A percentile compares a stretch with the other conserved stretches of the same genome.
phyloP scores from a whole-genome alignment of 2,888 invertebrate species.

The Aporophyla nigra region DNA sequence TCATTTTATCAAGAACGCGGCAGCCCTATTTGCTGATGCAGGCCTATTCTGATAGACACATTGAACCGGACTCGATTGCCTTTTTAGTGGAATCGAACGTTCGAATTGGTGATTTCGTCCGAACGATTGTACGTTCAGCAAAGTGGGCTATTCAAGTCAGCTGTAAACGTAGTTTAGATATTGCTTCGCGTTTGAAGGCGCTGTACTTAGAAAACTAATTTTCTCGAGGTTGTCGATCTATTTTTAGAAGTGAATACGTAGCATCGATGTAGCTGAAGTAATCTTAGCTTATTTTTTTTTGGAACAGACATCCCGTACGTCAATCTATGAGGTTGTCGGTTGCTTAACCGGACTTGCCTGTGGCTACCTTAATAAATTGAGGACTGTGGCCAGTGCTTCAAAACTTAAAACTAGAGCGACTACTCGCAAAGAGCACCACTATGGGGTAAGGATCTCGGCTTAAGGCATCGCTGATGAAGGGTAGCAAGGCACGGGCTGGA shows the following conservation, averaged over 20 bases:
- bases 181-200: constrained; percentile 39
- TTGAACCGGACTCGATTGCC: constrained; percentile 62
- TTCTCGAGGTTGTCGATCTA: constrained; percentile 14
- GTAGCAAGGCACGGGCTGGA: too few species aligned
- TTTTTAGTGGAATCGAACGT: constrained; percentile 65
- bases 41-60: constrained; percentile 63
- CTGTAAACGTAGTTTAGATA: constrained; percentile 57
- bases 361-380: too few species aligned
- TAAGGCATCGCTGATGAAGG: too few species aligned
- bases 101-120: constrained; percentile 58
- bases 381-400: too few species aligned
- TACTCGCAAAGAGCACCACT: too few species aligned
- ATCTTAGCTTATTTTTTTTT: not conserved
- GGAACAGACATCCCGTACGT: too few species aligned
- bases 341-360: too few species aligned
- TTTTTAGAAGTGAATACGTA: constrained; percentile 28
- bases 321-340: too few species aligned
- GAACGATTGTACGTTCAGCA: constrained; percentile 61
- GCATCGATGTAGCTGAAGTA: not conserved
- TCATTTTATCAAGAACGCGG: constrained; percentile 50
- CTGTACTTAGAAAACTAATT: constrained; percentile 41
- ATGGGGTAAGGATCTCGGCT: too few species aligned
- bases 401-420: too few species aligned
- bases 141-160: constrained; percentile 57
- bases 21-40: constrained; percentile 61